Evolutionary conservation across 2,113 vertebrate genomes (phyloP).

Genomic region (Melanostigma gelatinosum): DNA sequence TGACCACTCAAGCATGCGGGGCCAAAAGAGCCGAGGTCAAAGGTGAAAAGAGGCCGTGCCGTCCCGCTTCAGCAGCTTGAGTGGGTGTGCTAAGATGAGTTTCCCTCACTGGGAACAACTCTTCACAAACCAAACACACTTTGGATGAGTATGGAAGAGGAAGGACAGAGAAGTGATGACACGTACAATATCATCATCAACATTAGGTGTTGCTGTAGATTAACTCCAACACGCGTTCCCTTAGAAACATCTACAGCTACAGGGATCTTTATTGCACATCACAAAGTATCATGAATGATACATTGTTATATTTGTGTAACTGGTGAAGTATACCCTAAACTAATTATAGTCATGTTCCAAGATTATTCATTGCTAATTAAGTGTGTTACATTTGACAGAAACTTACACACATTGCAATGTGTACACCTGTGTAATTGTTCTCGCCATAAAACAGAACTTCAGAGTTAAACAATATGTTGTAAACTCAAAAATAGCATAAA

Average conservation of each 20-base stretch:
- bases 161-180: background rate
- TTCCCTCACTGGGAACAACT: slow-evolving; percentile 5
- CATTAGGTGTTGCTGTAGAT: background rate
- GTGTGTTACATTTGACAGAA: background rate
- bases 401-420: background rate
- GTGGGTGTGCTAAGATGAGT: background rate
- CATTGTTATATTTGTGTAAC: background rate
- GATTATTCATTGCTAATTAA: background rate
- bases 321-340: background rate
- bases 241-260: background rate
- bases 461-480: background rate
- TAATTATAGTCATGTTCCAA: background rate
- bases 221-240: background rate
- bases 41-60: slow-evolving; percentile 34
- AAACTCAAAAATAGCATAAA: background rate
- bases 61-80: background rate
- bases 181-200: background rate
- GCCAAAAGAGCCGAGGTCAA: slow-evolving; percentile 52
- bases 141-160: background rate
- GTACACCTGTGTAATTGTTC: background rate
- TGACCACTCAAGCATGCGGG: slow-evolving; percentile 48
- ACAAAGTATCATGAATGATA: background rate
- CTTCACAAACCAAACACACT: background rate
- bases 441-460: background rate
- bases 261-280: background rate